Base-by-base conservation (phyloP, 2,888 invertebrate species). In the Chloromyia formosa region DNA sequence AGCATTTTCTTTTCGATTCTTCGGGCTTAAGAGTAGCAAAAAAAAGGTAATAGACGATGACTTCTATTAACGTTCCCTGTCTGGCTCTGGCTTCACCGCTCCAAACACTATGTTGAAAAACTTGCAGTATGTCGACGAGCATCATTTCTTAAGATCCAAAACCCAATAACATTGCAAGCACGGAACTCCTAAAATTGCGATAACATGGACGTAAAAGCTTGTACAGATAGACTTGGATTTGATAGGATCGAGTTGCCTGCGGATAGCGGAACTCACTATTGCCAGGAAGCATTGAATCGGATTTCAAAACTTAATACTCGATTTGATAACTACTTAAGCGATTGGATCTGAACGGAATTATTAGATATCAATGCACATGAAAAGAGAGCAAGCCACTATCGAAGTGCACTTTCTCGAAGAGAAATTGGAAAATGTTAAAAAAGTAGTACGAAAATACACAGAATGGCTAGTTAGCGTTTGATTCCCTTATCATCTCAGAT, bases 401-500 rank as follows among this genome's bases (percentile, higher is more conserved):
- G n/a, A 14, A 35, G 62, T n/a, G 23, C 16, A n/a, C 35, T 62
- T 10, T 42, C 40, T 40, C n/a, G 16, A 62, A 62, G 35, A 18
- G 62, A 62, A 49, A 62, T 62, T 62, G 62, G 62, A 40, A 62
- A 62, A 62, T 62, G 62, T 16, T 40, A 56, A 20, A 16, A 20
- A 16, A 56, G 20, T 16, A 61, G 20, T 18, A 62, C 35, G 18
- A n/a, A 62, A 9, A 35, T 16, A 9, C 27, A n/a, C 5, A 7
- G 49, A 49, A 3, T 49, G 10, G 4, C 3, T 35, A 35, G 3
- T 12, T 12, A 27, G 62, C 40, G 23, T 40, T 35, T 35, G 62
- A 62, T 62, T 49, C 40, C 42, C 62, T 62, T 62, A 62, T 62
- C 62, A 40, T 42, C 40, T n/a, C 7, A n/a, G 62, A 62, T 62